Percentiles rank a stretch among this genome's conserved stretches.
Conservation (phyloP, 2,113 vertebrate genomes). For the Emydura subglobosa region DNA sequence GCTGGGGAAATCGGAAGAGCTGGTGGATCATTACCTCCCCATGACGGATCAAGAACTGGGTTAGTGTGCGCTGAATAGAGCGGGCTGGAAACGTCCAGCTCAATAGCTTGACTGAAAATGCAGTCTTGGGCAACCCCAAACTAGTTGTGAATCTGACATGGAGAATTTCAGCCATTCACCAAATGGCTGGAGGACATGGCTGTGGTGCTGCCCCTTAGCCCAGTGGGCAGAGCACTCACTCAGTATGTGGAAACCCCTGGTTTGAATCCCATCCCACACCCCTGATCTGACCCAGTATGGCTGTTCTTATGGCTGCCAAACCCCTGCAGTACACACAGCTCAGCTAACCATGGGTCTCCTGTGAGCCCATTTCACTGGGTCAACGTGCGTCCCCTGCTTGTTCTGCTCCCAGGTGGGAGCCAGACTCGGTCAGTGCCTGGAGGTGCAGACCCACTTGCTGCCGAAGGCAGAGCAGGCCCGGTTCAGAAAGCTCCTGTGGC, state of each 20-base stretch:
- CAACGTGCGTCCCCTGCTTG: too few species aligned
- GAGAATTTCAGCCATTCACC: background rate
- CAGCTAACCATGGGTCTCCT: too few species aligned
- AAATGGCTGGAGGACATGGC: background rate
- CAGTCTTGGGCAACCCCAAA: background rate
- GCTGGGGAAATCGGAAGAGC: conserved; percentile 84
- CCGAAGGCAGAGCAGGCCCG: background rate
- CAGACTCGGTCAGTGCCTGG: too few species aligned
- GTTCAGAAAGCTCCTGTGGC: background rate
- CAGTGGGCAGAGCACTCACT: background rate
- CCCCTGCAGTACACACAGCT: background rate
- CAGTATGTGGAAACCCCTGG: too few species aligned
- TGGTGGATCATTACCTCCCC: conserved; percentile 88
- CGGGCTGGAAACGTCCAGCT: background rate
- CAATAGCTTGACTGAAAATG: background rate
- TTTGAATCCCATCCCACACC: too few species aligned
- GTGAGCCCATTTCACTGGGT: too few species aligned
- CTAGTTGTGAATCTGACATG: background rate
- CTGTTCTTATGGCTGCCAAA: too few species aligned
- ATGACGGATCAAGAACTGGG: conserved; percentile 80
- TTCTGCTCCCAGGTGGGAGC: too few species aligned
- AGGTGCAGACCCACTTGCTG: too few species aligned
- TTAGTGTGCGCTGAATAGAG: conserved; percentile 63
- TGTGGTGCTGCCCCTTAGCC: too few species aligned
- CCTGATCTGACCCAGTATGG: too few species aligned